These are phyloP conservation scores for Naja naja DNA, from an alignment of 2,113 vertebrate genomes.

Conservation along the genomic window DNA sequence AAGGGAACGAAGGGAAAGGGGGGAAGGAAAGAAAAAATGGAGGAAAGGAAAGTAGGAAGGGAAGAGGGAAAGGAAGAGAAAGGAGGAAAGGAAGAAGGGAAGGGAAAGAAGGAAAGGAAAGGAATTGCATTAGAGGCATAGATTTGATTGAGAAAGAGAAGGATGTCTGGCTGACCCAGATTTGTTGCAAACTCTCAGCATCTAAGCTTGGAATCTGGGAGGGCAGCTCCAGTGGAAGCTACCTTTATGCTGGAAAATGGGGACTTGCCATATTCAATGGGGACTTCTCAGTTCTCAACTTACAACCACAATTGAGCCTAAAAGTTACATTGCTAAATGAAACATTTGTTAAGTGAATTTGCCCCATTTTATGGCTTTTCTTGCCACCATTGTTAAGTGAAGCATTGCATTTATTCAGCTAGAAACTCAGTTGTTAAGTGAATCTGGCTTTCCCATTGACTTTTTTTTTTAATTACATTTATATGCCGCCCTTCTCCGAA, in stretches of 20 bases:
- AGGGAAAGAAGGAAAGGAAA: too few species aligned
- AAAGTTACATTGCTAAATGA: not conserved
- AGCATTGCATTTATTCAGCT: not conserved
- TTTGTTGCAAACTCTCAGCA: not conserved
- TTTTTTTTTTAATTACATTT: too few species aligned
- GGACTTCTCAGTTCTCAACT: not conserved
- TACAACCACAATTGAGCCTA: not conserved
- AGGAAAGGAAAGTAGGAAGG: too few species aligned
- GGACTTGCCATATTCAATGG: not conserved
- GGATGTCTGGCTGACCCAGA: not conserved
- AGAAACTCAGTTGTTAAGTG: not conserved
- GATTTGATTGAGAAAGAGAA: not conserved
- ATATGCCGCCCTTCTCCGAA: too few species aligned
- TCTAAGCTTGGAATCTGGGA: not conserved
- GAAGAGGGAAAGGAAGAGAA: too few species aligned
- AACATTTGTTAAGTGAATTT: not conserved
- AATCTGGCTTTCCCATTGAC: not conserved
- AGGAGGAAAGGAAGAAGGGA: too few species aligned
- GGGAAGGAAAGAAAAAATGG: too few species aligned
- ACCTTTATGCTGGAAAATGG: not conserved
- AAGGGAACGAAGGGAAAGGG: too few species aligned
- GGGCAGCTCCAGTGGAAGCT: not conserved
- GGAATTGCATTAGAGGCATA: not conserved
- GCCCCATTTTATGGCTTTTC: not conserved
- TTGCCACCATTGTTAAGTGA: not conserved